Percentiles rank a stretch among this genome's conserved stretches.
phyloP scores from a whole-genome alignment of 2,888 invertebrate species.

The Campaea margaritaria region DNA sequence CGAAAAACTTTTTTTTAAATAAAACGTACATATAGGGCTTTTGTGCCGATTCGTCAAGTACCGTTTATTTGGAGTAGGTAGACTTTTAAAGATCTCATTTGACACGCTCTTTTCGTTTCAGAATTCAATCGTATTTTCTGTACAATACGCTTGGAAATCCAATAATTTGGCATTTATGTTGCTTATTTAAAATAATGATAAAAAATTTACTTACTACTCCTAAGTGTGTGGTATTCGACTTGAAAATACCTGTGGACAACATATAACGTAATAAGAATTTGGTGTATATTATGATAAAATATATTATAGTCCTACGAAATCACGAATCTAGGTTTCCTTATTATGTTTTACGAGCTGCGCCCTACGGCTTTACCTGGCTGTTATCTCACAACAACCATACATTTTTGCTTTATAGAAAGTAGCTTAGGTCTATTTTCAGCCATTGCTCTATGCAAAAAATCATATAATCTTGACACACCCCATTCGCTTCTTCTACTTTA shows the following conservation, averaged over 20 bases:
- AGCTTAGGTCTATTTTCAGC: too few relatives aligned
- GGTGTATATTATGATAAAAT: too few relatives aligned
- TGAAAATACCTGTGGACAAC: constrained; percentile 17
- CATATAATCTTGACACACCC: too few relatives aligned
- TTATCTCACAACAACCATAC: too few relatives aligned
- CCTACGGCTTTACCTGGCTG: too few relatives aligned
- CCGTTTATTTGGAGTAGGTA: constrained; percentile 6
- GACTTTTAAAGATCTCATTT: constrained; percentile 8
- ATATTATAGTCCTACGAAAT: too few relatives aligned
- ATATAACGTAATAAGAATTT: neutral
- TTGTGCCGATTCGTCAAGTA: neutral
- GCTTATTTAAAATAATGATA: neutral
- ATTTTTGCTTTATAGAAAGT: too few relatives aligned
- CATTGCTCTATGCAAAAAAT: too few relatives aligned
- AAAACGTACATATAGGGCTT: neutral
- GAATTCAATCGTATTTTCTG: constrained; percentile 8
- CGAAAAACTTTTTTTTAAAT: too few relatives aligned
- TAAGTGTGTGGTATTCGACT: neutral
- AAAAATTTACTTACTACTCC: constrained; percentile 2
- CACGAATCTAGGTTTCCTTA: too few relatives aligned
- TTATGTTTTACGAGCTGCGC: too few relatives aligned
- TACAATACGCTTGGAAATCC: constrained; percentile 7
- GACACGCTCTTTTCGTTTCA: constrained; percentile 13
- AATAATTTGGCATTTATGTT: neutral
- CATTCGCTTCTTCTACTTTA: too few relatives aligned